These are phyloP conservation scores for Euwallacea fornicatus DNA, from an alignment of 1,140 invertebrate genomes.

Conservation along the genomic window DNA sequence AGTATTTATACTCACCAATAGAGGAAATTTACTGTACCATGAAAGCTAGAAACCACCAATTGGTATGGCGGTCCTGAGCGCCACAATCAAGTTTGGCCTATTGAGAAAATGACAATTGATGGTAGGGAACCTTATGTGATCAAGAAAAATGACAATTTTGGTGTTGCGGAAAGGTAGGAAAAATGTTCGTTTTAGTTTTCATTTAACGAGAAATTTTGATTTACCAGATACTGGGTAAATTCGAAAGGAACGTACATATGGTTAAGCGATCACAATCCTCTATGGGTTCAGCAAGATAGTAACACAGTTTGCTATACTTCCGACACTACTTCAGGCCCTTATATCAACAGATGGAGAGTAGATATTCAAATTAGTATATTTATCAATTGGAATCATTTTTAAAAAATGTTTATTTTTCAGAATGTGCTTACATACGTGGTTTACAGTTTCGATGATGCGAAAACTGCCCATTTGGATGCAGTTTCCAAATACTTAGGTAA, in stretches of 20 bases:
- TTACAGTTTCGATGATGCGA: constrained; percentile 61
- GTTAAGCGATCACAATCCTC: constrained; percentile 63
- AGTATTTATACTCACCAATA: background rate
- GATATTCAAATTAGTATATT: background rate
- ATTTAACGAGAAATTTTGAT: background rate
- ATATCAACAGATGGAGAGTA: constrained; percentile 34
- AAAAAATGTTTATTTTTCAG: background rate
- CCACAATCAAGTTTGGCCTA: constrained; percentile 58
- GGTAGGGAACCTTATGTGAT: constrained; percentile 57
- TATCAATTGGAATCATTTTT: too few species aligned
- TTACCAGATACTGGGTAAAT: constrained; percentile 67
- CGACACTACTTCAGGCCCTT: constrained; percentile 13
- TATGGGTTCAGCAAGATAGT: constrained; percentile 59
- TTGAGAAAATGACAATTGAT: constrained; percentile 63
- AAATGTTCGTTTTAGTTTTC: too few species aligned
- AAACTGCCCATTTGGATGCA: constrained; percentile 64
- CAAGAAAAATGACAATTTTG: constrained; percentile 65
- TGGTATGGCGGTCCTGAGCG: constrained; percentile 41
- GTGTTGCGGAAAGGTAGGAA: constrained; percentile 53
- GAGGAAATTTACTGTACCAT: too few species aligned
- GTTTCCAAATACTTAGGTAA: constrained; percentile 58
- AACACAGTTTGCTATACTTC: too few species aligned
- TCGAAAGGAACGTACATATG: constrained; percentile 67
- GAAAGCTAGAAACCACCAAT: background rate
- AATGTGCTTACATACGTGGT: constrained; percentile 61